Evolutionary conservation across 2,113 vertebrate genomes (phyloP).

Genomic region (Tragelaphus scriptus): DNA sequence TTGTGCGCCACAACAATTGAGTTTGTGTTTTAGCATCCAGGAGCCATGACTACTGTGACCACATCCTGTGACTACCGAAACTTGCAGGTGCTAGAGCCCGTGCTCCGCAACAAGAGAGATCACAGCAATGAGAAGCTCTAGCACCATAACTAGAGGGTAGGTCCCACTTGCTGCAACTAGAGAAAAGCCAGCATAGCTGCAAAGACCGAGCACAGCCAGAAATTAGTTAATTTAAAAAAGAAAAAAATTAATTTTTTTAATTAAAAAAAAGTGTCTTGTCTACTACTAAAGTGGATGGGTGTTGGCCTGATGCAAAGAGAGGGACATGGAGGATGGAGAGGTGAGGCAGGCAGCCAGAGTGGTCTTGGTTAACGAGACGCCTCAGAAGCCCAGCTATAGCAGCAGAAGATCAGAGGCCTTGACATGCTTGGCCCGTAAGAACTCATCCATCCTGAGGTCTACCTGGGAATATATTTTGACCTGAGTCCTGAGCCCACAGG

Average conservation of each 20-base stretch:
- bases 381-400: neutral
- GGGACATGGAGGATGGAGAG: neutral
- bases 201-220: neutral
- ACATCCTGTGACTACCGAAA: fast-evolving
- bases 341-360: neutral
- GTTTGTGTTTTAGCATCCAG: fast-evolving
- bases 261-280: neutral
- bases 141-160: neutral
- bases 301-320: neutral
- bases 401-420: neutral
- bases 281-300: neutral
- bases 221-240: neutral
- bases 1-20: neutral
- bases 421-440: neutral
- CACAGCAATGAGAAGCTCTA: neutral
- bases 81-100: neutral
- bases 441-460: neutral
- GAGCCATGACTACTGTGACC: neutral
- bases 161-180: neutral
- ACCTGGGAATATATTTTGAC: neutral
- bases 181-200: neutral
- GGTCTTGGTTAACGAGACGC: fast-evolving
- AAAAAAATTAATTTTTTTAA: no score
- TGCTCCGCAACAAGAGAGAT: neutral
- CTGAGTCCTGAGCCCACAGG: neutral